Conservation (phyloP, 2,113 vertebrate genomes). For the Manacus vitellinus region DNA sequence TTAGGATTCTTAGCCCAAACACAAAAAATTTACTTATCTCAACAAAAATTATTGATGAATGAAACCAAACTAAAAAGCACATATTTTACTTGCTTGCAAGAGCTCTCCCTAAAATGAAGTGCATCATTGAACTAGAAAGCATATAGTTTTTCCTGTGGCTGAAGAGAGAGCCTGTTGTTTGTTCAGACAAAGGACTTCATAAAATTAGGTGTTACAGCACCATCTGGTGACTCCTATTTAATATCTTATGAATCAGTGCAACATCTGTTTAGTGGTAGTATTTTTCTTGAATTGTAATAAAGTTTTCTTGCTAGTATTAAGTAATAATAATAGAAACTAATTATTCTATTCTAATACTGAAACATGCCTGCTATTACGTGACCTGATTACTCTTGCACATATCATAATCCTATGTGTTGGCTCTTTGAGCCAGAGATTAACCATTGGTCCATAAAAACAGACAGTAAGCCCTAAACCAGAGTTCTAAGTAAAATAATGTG, state of each 20-base stretch:
- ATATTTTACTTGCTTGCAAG: not conserved
- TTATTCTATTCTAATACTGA: not conserved
- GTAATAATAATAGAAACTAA: not conserved
- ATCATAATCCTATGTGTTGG: not conserved
- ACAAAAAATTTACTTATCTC: not conserved
- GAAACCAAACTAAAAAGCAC: not conserved
- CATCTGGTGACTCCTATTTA: conserved; percentile 63
- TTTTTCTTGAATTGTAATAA: not conserved
- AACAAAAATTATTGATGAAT: not conserved
- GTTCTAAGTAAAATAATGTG: not conserved
- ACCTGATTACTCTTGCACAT: not conserved
- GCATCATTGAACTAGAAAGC: not conserved
- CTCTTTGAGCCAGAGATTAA: not conserved
- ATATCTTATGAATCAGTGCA: conserved; percentile 37
- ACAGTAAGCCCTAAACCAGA: not conserved
- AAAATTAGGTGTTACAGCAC: conserved; percentile 68
- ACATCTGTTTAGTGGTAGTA: not conserved
- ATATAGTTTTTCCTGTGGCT: not conserved
- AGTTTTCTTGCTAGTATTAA: not conserved
- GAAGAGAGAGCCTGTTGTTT: conserved; percentile 11
- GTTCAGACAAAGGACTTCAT: conserved; percentile 40
- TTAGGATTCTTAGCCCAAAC: conserved; percentile 3
- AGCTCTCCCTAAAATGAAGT: not conserved
- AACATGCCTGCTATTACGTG: not conserved
- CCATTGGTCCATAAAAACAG: not conserved